Conservation (phyloP, 1,140 invertebrate species). For the Euura saliciscinereae region DNA sequence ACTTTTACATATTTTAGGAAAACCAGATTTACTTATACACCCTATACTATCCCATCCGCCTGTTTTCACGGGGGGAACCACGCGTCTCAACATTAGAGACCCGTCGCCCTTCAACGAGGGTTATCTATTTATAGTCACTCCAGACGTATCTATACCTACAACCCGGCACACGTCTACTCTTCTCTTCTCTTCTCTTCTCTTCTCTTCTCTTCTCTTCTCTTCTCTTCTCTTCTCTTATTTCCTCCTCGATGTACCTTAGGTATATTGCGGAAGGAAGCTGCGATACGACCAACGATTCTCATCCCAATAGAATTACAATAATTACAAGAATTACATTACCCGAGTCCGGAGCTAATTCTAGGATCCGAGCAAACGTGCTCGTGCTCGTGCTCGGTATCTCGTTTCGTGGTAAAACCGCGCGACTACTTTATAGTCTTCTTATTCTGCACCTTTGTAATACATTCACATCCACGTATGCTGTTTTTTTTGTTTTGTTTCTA, state of each 20-base stretch:
- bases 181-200: not conserved
- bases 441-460: not conserved
- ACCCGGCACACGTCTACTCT: not conserved
- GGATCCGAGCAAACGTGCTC: not conserved
- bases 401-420: not conserved
- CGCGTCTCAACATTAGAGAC: too few species aligned
- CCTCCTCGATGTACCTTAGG: not conserved
- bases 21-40: conserved; percentile 31
- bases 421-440: conserved; percentile 3
- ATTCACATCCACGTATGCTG: not conserved
- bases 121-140: conserved; percentile 46
- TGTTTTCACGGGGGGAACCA: not conserved
- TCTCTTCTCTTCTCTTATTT: not conserved
- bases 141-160: too few species aligned
- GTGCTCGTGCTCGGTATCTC: not conserved
- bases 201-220: not conserved
- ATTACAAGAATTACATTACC: not conserved
- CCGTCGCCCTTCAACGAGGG: conserved; percentile 33
- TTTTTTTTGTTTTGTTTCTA: not conserved
- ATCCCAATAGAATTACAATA: too few species aligned
- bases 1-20: conserved; percentile 54
- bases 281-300: not conserved
- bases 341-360: not conserved
- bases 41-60: conserved; percentile 9
- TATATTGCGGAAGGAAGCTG: conserved; percentile 1